phyloP scores from a whole-genome alignment of 2,888 invertebrate genomes.

The Cacoxenus indagator region DNA sequence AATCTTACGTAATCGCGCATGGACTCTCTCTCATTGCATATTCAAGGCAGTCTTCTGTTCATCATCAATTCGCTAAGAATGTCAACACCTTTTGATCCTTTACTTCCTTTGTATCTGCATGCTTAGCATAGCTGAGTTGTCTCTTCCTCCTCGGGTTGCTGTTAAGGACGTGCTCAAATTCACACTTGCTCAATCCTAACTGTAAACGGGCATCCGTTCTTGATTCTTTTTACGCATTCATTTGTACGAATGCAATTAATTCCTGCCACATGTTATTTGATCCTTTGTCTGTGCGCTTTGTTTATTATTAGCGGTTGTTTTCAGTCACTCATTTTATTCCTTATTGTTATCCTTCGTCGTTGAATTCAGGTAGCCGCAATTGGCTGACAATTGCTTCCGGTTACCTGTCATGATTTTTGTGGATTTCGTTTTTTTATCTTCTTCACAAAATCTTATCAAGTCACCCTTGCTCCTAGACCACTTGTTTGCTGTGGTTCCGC shows the following conservation, averaged over 20 bases:
- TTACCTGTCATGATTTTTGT: neutral
- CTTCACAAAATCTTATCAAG: conserved; percentile 5
- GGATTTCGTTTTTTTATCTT: neutral
- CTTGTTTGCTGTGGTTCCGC: neutral
- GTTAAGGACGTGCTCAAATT: conserved; percentile 12
- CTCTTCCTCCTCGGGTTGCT: neutral
- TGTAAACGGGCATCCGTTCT: conserved; percentile 13
- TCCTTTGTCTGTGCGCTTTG: neutral
- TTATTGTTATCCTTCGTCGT: neutral
- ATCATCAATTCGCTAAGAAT: neutral
- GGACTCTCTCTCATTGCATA: conserved; percentile 1
- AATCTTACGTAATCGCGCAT: conserved; percentile 8
- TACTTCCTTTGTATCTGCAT: neutral
- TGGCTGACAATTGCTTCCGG: conserved; percentile 17
- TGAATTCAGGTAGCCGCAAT: conserved; percentile 11
- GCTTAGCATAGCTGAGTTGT: neutral
- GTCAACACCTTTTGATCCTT: conserved; percentile 13
- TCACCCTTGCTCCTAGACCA: neutral
- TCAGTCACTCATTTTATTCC: neutral
- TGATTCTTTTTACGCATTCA: neutral
- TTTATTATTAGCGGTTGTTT: neutral
- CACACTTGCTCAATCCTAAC: conserved; percentile 24
- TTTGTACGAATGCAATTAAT: conserved; percentile 5
- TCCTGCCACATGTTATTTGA: conserved; percentile 16
- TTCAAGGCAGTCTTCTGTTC: neutral